Evolutionary conservation across 1,140 invertebrate genomes (phyloP).

Genomic region (Hormaphis cornu): DNA sequence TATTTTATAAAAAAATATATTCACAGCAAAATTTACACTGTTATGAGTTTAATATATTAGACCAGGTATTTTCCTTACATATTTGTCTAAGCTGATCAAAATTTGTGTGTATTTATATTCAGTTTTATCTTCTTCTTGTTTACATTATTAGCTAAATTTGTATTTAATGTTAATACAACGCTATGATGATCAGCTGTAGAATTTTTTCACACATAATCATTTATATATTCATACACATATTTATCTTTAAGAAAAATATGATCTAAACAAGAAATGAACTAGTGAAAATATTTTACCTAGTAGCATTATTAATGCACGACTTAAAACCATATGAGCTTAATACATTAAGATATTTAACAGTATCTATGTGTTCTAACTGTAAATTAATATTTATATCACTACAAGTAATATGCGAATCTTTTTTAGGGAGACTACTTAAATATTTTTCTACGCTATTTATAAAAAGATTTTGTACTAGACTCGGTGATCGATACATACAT

Average conservation of each 20-base stretch:
- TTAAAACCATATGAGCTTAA: not conserved
- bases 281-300: not conserved
- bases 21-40: too few species aligned
- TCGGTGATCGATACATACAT: too few species aligned
- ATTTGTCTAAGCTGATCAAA: not conserved
- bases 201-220: not conserved
- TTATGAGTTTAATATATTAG: too few species aligned
- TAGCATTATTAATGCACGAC: not conserved
- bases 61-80: too few species aligned
- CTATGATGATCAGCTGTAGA: not conserved
- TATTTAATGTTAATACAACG: not conserved
- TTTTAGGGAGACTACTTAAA: not conserved
- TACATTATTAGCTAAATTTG: not conserved
- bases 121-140: not conserved
- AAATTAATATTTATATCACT: not conserved
- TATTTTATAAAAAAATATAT: too few species aligned
- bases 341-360: not conserved
- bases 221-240: not conserved
- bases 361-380: not conserved
- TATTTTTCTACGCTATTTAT: not conserved
- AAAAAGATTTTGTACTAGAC: not conserved
- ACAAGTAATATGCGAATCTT: not conserved
- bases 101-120: not conserved
- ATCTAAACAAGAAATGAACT: not conserved
- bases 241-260: not conserved